These are phyloP conservation scores for Artemia sp. DNA, from an alignment of 2,888 invertebrate genomes.

Conservation along the genomic window DNA sequence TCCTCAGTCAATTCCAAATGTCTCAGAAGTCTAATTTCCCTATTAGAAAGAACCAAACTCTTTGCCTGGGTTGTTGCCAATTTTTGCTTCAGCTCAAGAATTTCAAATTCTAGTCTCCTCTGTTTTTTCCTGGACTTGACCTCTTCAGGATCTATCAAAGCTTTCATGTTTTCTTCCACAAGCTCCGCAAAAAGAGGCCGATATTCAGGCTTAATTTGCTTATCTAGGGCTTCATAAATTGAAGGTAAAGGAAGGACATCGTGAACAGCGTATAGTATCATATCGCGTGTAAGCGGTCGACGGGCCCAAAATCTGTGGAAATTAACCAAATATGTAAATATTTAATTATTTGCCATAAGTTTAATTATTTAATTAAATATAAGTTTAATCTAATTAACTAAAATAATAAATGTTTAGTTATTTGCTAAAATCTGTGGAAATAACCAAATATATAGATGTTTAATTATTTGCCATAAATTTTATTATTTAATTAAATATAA, in stretches of 20 bases:
- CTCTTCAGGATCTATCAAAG: conserved; percentile 67
- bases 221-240: conserved; percentile 53
- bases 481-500: no score
- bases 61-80: conserved; percentile 39
- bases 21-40: conserved; percentile 70
- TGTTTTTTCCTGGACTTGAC: conserved; percentile 73
- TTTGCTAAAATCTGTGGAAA: no score
- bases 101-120: conserved; percentile 75
- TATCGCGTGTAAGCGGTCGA: conserved; percentile 68
- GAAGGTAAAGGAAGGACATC: conserved; percentile 70
- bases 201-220: conserved; percentile 47
- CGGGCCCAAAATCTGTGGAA: conserved; percentile 55
- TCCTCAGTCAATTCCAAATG: conserved; percentile 80
- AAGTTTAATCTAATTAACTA: no score
- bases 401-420: no score
- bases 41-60: conserved; percentile 73
- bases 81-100: conserved; percentile 64
- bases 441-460: no score
- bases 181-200: conserved; percentile 55
- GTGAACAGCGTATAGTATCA: conserved; percentile 76
- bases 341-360: no score
- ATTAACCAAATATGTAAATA: conserved; percentile 25
- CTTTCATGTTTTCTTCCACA: conserved; percentile 65
- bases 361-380: no score
- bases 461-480: no score